Conservation (phyloP, 2,113 vertebrate species). For the Phalacrocorax pelagicus region DNA sequence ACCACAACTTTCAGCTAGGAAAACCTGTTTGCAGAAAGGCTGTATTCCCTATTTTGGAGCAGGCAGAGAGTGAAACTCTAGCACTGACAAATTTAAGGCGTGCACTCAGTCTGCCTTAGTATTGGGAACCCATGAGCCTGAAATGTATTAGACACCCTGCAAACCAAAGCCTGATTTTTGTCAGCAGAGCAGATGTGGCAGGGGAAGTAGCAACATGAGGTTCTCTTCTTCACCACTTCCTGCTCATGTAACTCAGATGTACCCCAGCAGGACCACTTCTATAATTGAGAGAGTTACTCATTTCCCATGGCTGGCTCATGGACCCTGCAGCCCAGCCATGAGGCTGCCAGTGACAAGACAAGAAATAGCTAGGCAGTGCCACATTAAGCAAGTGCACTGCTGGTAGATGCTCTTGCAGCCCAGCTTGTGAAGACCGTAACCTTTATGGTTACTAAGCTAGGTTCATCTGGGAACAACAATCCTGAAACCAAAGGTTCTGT, state of each 20-base stretch:
- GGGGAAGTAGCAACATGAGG: constrained; percentile 31
- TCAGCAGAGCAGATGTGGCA: not conserved
- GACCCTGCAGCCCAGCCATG: not conserved
- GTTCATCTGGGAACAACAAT: not conserved
- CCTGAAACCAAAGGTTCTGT: not conserved
- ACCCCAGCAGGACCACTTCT: constrained; percentile 26
- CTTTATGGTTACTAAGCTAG: not conserved
- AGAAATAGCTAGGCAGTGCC: not conserved
- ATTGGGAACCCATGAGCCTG: not conserved
- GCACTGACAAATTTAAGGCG: not conserved
- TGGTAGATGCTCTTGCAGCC: not conserved
- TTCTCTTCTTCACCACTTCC: constrained; percentile 56
- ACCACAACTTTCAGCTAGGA: not conserved
- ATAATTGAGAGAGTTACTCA: not conserved
- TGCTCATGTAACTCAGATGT: constrained; percentile 10
- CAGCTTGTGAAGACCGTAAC: not conserved
- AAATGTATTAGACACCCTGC: not conserved
- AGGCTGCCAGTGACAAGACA: not conserved
- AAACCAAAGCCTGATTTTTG: not conserved
- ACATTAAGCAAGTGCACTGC: not conserved
- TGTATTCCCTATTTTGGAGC: not conserved
- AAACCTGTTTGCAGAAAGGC: not conserved
- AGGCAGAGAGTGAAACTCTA: not conserved
- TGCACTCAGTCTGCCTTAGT: not conserved
- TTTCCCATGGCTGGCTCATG: not conserved